Percentiles rank a stretch among this genome's conserved stretches.
These are phyloP conservation scores for Chelonoidis abingdonii DNA, from an alignment of 2,113 vertebrate species.

Conservation along the genomic window DNA sequence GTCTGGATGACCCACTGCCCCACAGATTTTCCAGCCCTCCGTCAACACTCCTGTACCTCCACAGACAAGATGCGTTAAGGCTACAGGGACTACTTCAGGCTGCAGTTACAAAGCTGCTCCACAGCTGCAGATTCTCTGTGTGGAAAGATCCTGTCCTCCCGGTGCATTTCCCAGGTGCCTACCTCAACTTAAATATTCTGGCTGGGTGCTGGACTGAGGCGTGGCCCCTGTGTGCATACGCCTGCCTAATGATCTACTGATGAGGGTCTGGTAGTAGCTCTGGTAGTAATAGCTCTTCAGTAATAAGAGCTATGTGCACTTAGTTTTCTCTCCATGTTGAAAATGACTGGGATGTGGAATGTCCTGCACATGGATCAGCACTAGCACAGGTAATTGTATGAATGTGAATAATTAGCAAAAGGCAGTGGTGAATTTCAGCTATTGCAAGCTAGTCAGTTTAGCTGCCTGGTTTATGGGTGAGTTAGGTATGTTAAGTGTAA, in stretches of 20 bases:
- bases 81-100: background rate
- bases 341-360: background rate
- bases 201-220: background rate
- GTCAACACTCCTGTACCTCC: background rate
- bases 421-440: background rate
- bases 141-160: background rate
- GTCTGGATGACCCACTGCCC: background rate
- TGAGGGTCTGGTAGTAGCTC: background rate
- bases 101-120: fast-evolving
- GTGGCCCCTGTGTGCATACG: background rate
- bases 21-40: fast-evolving
- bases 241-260: background rate
- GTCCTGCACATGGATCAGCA: background rate
- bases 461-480: background rate
- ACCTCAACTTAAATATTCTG: fast-evolving
- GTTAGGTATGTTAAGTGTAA: background rate
- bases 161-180: background rate
- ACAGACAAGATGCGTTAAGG: background rate
- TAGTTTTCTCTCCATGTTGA: background rate
- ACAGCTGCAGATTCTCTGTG: background rate
- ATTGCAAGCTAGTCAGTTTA: background rate
- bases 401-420: background rate
- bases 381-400: background rate
- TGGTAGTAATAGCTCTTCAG: background rate
- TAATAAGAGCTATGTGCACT: background rate